Evolutionary conservation across 2,888 invertebrate genomes (phyloP).

Genomic region (Didymodactylos carnosus): DNA sequence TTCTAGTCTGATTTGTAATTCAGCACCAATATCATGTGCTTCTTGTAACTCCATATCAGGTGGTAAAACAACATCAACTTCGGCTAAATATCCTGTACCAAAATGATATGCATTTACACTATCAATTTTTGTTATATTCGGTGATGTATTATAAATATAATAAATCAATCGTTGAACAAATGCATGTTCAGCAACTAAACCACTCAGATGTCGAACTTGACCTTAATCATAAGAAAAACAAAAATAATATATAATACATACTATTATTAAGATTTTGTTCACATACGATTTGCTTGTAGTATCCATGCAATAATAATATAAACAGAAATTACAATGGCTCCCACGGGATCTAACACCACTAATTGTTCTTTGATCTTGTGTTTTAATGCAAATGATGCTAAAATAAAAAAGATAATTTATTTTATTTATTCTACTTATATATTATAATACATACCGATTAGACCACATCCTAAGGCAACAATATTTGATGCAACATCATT

Average conservation of each 20-base stretch:
- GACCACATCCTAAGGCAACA: slow-evolving; percentile 35
- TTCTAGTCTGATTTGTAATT: slow-evolving; percentile 37
- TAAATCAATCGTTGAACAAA: slow-evolving; percentile 31
- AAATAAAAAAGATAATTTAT: slow-evolving; percentile 16
- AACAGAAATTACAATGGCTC: slow-evolving; percentile 35
- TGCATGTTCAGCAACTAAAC: slow-evolving; percentile 22
- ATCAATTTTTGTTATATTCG: slow-evolving; percentile 14
- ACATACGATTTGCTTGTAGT: background rate
- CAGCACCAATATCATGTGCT: slow-evolving; percentile 37
- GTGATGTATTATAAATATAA: slow-evolving; percentile 29
- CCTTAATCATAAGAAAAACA: background rate
- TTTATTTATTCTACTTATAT: slow-evolving; percentile 16
- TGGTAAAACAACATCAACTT: slow-evolving; percentile 35
- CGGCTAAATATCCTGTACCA: slow-evolving; percentile 35
- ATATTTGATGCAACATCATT: slow-evolving; percentile 38
- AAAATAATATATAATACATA: background rate
- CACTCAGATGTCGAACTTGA: background rate
- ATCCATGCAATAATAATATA: slow-evolving; percentile 36
- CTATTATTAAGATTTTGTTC: too few relatives aligned
- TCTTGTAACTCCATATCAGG: slow-evolving; percentile 32
- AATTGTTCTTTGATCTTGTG: background rate
- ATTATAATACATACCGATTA: slow-evolving; percentile 29
- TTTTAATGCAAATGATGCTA: background rate
- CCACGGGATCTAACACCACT: background rate
- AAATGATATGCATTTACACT: slow-evolving; percentile 34